These are phyloP conservation scores for Aleiodes alternator DNA, from an alignment of 2,888 invertebrate species.

Conservation along the genomic window DNA sequence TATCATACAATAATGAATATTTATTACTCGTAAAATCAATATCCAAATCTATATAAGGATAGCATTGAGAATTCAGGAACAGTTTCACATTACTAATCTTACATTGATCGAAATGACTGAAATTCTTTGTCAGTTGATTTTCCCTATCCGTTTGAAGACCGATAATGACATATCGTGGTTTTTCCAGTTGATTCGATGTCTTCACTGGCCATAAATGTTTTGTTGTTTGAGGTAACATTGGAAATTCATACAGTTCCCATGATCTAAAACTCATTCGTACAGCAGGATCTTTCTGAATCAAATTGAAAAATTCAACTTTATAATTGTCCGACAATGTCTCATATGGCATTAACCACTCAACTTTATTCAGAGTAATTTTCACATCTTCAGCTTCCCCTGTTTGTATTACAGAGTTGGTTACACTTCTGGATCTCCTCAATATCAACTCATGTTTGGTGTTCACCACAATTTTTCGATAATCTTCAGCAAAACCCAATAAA, in stretches of 20 bases:
- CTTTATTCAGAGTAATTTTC: not conserved
- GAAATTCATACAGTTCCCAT: not conserved
- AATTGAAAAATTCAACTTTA: no score
- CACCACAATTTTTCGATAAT: not conserved
- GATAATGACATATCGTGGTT: slow-evolving; percentile 4
- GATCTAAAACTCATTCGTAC: not conserved
- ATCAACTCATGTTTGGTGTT: slow-evolving; percentile 16
- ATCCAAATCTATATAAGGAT: slow-evolving; percentile 7
- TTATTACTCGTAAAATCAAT: not conserved
- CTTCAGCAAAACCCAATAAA: not conserved
- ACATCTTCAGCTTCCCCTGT: not conserved
- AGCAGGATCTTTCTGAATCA: not conserved
- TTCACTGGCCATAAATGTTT: no score
- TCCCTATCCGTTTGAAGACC: not conserved
- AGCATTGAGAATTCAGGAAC: slow-evolving; percentile 14
- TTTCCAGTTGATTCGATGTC: not conserved
- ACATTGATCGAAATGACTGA: slow-evolving; percentile 16
- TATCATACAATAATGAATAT: slow-evolving; percentile 17
- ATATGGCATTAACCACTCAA: slow-evolving; percentile 9
- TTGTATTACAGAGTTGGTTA: not conserved
- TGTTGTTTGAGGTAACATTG: not conserved
- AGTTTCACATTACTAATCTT: slow-evolving; percentile 1
- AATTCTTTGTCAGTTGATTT: not conserved
- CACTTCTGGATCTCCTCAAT: not conserved
- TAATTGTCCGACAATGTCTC: not conserved